Percentiles rank a stretch among this genome's conserved stretches.
These are phyloP conservation scores for Hermaeophaga mercurialis DNA, from an alignment of 2,888 invertebrate species.

Conservation along the genomic window DNA sequence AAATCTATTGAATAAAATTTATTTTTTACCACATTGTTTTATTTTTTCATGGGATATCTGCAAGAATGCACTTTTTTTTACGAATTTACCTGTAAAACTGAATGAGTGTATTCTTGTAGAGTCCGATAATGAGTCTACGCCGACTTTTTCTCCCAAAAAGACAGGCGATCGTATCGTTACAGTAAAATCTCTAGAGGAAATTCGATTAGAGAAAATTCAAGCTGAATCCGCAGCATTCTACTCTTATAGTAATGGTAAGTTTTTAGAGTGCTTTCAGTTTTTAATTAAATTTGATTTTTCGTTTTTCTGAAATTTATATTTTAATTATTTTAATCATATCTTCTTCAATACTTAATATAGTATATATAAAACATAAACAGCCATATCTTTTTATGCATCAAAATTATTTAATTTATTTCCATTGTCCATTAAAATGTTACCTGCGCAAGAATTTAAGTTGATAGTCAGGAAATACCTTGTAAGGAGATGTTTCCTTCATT, in stretches of 20 bases:
- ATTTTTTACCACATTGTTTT: constrained; percentile 36
- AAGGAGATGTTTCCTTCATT: too few species aligned
- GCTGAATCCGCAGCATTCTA: constrained; percentile 76
- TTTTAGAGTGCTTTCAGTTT: too few species aligned
- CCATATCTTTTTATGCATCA: too few species aligned
- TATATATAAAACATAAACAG: too few species aligned
- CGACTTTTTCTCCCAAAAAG: constrained; percentile 65
- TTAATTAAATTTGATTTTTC: too few species aligned
- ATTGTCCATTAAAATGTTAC: too few species aligned
- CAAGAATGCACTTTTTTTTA: constrained; percentile 53
- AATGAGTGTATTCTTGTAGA: constrained; percentile 57
- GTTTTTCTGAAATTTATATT: too few species aligned
- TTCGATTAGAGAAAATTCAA: constrained; percentile 71
- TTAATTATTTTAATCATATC: too few species aligned
- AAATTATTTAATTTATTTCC: too few species aligned
- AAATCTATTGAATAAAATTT: constrained; percentile 29
- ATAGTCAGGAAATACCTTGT: too few species aligned
- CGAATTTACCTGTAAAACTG: constrained; percentile 20
- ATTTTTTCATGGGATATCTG: constrained; percentile 46
- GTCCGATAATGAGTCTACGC: constrained; percentile 76
- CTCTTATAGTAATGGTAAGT: constrained; percentile 64
- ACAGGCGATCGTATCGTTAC: constrained; percentile 57
- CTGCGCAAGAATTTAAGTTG: too few species aligned
- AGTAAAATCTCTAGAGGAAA: constrained; percentile 71
- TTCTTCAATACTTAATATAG: too few species aligned